These are phyloP conservation scores for Hemitrygon akajei DNA, from an alignment of 2,797 vertebrate species.

Conservation along the genomic window DNA sequence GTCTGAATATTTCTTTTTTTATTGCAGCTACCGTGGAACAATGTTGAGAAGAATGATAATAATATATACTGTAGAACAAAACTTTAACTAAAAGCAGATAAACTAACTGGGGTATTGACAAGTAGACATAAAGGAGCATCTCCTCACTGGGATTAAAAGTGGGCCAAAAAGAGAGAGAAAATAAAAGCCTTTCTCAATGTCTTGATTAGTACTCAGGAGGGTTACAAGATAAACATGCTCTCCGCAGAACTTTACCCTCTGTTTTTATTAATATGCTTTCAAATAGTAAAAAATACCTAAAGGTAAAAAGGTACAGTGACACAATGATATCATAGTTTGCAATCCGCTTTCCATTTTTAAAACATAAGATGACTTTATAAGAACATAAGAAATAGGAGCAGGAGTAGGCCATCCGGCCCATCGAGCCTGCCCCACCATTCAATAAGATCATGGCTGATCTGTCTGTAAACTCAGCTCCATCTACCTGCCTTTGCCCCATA, in stretches of 20 bases:
- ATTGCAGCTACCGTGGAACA: background rate
- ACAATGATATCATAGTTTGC: background rate
- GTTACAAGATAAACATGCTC: background rate
- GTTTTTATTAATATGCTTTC: background rate
- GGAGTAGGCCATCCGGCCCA: too few relatives aligned
- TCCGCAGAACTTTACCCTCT: background rate
- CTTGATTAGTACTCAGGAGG: background rate
- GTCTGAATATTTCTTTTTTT: background rate
- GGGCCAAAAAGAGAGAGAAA: too few relatives aligned
- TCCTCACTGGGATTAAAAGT: background rate
- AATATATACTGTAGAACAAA: background rate
- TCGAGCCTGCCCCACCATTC: too few relatives aligned
- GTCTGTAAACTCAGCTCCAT: too few relatives aligned
- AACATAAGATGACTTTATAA: background rate
- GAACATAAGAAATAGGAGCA: too few relatives aligned
- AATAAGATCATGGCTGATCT: too few relatives aligned
- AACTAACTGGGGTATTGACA: background rate
- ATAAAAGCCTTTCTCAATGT: background rate
- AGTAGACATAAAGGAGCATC: background rate
- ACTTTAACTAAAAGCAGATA: background rate
- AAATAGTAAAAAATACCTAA: background rate
- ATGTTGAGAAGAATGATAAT: background rate
- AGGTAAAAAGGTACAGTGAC: background rate
- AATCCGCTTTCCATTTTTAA: background rate
- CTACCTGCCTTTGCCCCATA: too few relatives aligned